Percentiles rank a stretch among this genome's conserved stretches.
Conservation (phyloP, 2,888 invertebrate genomes). For the Trichopoda pennipes region DNA sequence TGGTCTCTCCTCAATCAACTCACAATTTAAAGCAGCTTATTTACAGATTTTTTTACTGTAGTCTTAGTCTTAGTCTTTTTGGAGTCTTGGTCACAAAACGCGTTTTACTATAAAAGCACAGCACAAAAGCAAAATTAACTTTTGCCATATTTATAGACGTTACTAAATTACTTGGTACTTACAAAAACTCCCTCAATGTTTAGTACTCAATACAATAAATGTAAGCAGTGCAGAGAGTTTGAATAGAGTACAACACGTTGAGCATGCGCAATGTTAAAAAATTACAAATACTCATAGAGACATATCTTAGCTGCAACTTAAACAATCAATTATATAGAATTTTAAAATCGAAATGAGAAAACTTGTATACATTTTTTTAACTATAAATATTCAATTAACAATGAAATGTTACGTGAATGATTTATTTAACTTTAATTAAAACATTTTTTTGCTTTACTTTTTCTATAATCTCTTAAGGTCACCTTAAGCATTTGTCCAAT, state of each 20-base stretch:
- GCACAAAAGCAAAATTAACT: not conserved
- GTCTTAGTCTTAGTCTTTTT: not conserved
- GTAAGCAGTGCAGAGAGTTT: conserved; percentile 52
- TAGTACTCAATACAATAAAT: conserved; percentile 23
- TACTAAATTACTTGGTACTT: conserved; percentile 14
- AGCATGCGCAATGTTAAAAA: conserved; percentile 53
- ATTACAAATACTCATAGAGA: not conserved
- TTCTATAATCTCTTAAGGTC: no score
- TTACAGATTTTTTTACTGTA: conserved; percentile 18
- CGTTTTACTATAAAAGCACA: conserved; percentile 36
- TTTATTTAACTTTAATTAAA: no score
- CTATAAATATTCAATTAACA: no score
- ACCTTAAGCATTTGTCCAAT: no score
- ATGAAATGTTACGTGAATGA: no score
- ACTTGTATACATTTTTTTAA: not conserved
- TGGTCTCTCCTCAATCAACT: conserved; percentile 64
- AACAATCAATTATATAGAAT: conserved; percentile 28
- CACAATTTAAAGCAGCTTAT: conserved; percentile 44
- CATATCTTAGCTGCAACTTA: not conserved
- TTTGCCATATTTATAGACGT: not conserved
- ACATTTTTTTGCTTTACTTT: no score
- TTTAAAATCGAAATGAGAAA: not conserved
- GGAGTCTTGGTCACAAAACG: conserved; percentile 51
- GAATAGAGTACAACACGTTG: conserved; percentile 22
- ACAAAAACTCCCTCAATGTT: conserved; percentile 46